Percentiles rank a stretch among this genome's conserved stretches.
These are phyloP conservation scores for Rhynchophorus ferrugineus DNA, from an alignment of 1,140 invertebrate genomes.

Conservation along the genomic window DNA sequence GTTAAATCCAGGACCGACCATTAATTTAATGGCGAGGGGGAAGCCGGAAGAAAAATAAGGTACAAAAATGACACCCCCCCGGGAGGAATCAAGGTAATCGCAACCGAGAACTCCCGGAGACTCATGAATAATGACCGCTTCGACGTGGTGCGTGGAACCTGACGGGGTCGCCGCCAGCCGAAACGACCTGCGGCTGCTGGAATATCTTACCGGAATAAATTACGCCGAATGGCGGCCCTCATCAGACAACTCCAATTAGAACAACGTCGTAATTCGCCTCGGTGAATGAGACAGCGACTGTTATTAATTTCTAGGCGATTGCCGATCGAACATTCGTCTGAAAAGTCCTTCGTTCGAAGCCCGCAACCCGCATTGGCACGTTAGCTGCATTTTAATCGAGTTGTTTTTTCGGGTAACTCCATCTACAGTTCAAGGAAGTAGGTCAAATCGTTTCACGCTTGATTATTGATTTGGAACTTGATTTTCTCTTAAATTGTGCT, in stretches of 20 bases:
- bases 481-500: too few species aligned
- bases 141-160: too few species aligned
- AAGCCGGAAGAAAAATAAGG: too few species aligned
- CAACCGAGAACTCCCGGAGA: neutral
- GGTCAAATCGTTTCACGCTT: too few species aligned
- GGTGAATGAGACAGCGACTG: constrained; percentile 31
- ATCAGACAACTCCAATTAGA: constrained; percentile 29
- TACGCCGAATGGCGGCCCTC: constrained; percentile 22
- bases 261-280: constrained; percentile 27
- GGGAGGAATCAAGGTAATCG: neutral
- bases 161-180: too few species aligned
- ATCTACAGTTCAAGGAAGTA: too few species aligned
- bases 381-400: constrained; percentile 1
- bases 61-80: too few species aligned
- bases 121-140: neutral
- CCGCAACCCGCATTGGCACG: neutral
- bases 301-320: constrained; percentile 31
- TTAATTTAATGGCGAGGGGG: too few species aligned
- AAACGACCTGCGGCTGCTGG: neutral
- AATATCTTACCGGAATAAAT: too few species aligned
- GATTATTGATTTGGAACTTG: too few species aligned
- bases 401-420: too few species aligned
- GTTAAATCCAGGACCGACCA: too few species aligned
- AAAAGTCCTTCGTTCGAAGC: neutral
- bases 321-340: constrained; percentile 12